Evolutionary conservation across 2,113 vertebrate genomes (phyloP).

Genomic region (Bettongia penicillata): DNA sequence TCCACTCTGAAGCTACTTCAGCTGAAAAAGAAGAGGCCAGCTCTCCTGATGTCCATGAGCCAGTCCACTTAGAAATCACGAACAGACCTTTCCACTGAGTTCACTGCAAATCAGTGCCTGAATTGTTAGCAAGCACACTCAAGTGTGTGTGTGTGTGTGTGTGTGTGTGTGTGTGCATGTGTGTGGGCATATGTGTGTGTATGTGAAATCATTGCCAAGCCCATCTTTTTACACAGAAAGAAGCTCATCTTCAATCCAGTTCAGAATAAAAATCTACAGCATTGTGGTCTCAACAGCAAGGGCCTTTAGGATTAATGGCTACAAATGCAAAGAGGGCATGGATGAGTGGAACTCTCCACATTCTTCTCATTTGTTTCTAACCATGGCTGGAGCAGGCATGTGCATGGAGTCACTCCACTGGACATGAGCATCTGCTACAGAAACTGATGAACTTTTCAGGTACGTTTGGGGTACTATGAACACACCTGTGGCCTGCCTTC

Average conservation of each 20-base stretch:
- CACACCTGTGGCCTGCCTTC: neutral
- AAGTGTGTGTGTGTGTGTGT: constrained; percentile 14
- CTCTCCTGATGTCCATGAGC: neutral
- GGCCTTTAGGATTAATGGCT: neutral
- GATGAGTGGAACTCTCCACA: neutral
- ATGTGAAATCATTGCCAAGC: constrained; percentile 6
- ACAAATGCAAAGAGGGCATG: neutral
- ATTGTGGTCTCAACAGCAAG: neutral
- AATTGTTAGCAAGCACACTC: neutral
- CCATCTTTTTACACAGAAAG: constrained; percentile 26
- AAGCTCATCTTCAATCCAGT: neutral
- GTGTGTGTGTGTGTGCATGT: constrained; percentile 21
- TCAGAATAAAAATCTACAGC: neutral
- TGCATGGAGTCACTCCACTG: neutral
- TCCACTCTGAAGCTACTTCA: neutral
- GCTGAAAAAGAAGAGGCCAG: neutral
- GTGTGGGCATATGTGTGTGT: constrained; percentile 16
- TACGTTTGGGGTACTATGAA: neutral
- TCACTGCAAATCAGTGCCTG: constrained; percentile 1
- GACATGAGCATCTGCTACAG: neutral
- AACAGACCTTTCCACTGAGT: neutral
- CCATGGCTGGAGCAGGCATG: neutral
- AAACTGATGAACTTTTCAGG: neutral
- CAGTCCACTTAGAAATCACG: neutral
- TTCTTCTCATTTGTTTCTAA: neutral